Evolutionary conservation across 2,888 invertebrate species (phyloP).

Genomic region (Perizoma flavofasciatum): DNA sequence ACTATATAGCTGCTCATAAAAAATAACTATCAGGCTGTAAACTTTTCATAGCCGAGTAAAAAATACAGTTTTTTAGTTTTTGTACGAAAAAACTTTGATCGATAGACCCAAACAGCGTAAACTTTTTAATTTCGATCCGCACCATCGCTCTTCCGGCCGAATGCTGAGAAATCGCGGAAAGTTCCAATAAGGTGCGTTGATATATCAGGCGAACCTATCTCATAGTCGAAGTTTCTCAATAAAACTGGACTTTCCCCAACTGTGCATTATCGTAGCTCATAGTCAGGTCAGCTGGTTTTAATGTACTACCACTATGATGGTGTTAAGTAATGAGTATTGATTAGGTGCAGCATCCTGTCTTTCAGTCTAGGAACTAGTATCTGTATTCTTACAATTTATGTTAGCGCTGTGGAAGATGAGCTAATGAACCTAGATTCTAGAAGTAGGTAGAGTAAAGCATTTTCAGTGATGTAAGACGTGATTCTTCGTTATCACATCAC

Average conservation of each 20-base stretch:
- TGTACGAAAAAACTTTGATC: slow-evolving; percentile 8
- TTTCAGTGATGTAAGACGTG: no score
- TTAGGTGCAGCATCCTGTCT: no score
- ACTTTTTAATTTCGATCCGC: slow-evolving; percentile 33
- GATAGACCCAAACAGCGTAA: slow-evolving; percentile 18
- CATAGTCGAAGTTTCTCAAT: slow-evolving; percentile 41
- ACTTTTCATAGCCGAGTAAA: not conserved
- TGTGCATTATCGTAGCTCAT: slow-evolving; percentile 26
- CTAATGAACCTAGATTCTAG: no score
- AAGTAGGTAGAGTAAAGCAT: no score
- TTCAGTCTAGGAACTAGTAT: no score
- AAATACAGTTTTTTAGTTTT: slow-evolving; percentile 3
- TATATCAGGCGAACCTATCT: slow-evolving; percentile 41
- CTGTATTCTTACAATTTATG: no score
- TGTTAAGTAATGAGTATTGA: no score
- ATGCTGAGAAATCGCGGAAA: slow-evolving; percentile 36
- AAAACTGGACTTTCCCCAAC: slow-evolving; percentile 37
- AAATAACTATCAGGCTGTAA: not conserved
- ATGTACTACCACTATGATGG: not conserved
- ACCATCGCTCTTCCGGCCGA: slow-evolving; percentile 27
- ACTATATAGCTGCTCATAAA: no score
- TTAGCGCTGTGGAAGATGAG: no score
- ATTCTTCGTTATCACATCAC: no score
- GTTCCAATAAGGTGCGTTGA: slow-evolving; percentile 43
- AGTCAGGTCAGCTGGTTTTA: slow-evolving; percentile 5